Base-by-base conservation (phyloP, 2,797 vertebrate species). In the Etheostoma nigrum region DNA sequence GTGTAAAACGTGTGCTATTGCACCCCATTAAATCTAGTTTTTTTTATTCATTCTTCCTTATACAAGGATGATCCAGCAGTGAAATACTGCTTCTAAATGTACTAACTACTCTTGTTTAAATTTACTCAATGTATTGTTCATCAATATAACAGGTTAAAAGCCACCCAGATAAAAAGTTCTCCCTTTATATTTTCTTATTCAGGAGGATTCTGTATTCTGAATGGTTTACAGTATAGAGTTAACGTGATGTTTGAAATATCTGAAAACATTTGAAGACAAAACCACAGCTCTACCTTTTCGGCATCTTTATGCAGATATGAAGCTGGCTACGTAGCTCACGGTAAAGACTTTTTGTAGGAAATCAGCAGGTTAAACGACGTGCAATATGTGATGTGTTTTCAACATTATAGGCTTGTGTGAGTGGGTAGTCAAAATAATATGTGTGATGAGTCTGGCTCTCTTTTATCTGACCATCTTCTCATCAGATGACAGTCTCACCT, bases 401-500 rank as follows among this genome's bases (percentile, higher is more conserved):
- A 59, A 18, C 51, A 76, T 36, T 4, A 1, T 25, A 27, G 7
- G 55, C 58, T 57, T 60, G 27, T 72, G 25, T n/a, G n/a, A 74
- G 16, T 23, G 36, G 30, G 42, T 13, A 40, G 33, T 19, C 21
- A 40, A 58, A 69, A 73, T 45, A 48, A 42, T 15, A 14, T 21
- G 10, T 42, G 6, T 36, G 44, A 44, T 71, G 44, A 61, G 52
- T 49, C 40, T 49, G 27, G 6, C 23, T 57, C 53, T 49, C 23
- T 66, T 52, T 59, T 15, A 70, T 77, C 66, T 44, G 36, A 47
- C 33, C 58, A 44, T 47, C 1, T 1, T 59, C 33, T 69, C 54
- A 74, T 82, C 70, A 72, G 40, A 30, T 69, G 30, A 69, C 66
- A 54, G 57, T 48, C 42, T 72, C 63, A 40, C 25, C 47, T 30